These are phyloP conservation scores for Oreohelix idahoensis DNA, from an alignment of 1,140 invertebrate species.

Conservation along the genomic window DNA sequence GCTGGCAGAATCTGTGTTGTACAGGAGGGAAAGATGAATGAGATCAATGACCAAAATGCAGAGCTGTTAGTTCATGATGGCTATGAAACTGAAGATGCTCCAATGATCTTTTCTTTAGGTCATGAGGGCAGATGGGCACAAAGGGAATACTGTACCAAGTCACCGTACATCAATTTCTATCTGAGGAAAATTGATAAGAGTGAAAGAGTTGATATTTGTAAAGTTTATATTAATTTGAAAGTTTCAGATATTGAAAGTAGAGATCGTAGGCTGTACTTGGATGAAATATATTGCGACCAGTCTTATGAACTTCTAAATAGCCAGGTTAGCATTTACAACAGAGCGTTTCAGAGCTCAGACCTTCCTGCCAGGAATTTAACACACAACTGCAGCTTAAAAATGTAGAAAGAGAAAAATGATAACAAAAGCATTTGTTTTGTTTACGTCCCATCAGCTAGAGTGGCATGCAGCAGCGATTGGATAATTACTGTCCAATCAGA, in stretches of 20 bases:
- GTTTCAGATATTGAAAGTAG: slow-evolving; percentile 28
- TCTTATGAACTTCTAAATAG: background rate
- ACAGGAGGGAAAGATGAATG: background rate
- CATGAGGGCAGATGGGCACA: background rate
- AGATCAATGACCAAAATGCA: slow-evolving; percentile 15
- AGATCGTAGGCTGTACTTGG: slow-evolving; percentile 11
- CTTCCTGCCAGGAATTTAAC: background rate
- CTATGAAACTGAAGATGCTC: background rate
- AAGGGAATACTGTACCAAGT: slow-evolving; percentile 8
- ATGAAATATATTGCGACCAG: slow-evolving; percentile 6
- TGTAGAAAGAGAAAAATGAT: background rate
- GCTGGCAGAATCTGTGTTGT: slow-evolving; percentile 7
- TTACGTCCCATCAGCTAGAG: background rate
- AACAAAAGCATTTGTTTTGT: slow-evolving; percentile 17
- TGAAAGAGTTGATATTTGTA: background rate
- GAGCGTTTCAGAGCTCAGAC: background rate
- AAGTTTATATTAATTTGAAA: slow-evolving; percentile 22
- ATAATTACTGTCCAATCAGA: background rate
- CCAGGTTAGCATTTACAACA: slow-evolving; percentile 2
- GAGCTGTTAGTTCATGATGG: slow-evolving; percentile 23
- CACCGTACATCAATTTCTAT: slow-evolving; percentile 2
- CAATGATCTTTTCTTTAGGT: background rate
- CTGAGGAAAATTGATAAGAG: background rate
- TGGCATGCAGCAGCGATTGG: background rate
- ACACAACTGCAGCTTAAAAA: background rate